A percentile compares a stretch with the other conserved stretches of the same genome.
Conservation (phyloP, 2,113 vertebrate genomes). For the Menura novaehollandiae region DNA sequence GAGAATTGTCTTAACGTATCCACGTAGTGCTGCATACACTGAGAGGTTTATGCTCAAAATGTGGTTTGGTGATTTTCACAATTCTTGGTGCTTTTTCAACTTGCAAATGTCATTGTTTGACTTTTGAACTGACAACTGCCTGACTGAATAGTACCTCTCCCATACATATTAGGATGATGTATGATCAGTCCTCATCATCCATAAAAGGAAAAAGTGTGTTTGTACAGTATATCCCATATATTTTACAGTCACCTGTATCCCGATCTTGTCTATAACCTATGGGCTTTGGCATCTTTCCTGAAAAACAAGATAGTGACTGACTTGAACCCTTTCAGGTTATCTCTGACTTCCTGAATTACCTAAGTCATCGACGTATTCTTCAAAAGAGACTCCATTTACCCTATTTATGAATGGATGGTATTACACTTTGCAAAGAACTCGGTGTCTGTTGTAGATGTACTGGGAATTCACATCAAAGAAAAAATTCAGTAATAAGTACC, state of each 20-base stretch:
- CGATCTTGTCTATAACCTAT: neutral
- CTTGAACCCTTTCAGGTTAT: neutral
- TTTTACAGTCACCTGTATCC: neutral
- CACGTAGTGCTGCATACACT: accelerated
- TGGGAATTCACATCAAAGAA: neutral
- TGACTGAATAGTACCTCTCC: neutral
- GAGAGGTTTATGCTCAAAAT: neutral
- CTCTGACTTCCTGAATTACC: neutral
- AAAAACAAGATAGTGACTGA: neutral
- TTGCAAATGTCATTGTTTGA: neutral
- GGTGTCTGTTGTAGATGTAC: neutral
- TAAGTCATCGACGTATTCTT: neutral
- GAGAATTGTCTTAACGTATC: neutral
- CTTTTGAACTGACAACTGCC: neutral
- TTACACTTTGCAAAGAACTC: neutral
- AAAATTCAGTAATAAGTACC: neutral
- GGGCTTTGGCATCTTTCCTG: neutral
- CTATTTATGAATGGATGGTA: neutral
- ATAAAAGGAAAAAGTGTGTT: neutral
- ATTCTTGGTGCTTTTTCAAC: neutral
- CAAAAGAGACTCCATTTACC: neutral
- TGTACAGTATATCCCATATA: neutral
- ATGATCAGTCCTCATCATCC: neutral
- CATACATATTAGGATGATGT: neutral
- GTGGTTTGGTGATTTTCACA: neutral